Evolutionary conservation across 2,113 vertebrate species (phyloP).

Genomic region (Notechis scutatus): DNA sequence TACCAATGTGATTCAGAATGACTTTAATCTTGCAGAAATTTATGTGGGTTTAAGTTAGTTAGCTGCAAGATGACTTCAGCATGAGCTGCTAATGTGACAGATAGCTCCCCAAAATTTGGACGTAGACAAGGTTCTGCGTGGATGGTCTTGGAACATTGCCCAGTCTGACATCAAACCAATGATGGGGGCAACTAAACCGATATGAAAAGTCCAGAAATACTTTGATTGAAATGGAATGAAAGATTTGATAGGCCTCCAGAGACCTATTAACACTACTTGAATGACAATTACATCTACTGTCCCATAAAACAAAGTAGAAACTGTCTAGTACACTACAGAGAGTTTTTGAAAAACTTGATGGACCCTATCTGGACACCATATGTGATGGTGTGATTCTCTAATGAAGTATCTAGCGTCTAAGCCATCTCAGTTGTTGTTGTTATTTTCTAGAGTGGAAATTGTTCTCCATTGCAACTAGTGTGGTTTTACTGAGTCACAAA

Average conservation of each 20-base stretch:
- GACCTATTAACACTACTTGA: neutral
- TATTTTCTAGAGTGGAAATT: neutral
- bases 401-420: neutral
- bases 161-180: neutral
- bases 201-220: neutral
- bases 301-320: neutral
- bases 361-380: neutral
- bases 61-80: neutral
- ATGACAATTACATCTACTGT: neutral
- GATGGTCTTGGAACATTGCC: neutral
- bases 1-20: conserved; percentile 31
- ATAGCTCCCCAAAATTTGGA: neutral
- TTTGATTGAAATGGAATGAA: neutral
- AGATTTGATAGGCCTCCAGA: neutral
- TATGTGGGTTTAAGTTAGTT: neutral
- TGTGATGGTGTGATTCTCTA: neutral
- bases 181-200: neutral
- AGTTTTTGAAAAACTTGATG: neutral
- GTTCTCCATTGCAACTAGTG: no score
- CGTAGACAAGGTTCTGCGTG: no score
- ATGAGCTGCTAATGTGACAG: no score
- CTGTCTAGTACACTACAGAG: neutral
- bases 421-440: no score
- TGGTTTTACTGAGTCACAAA: neutral
- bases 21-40: neutral